phyloP scores from a whole-genome alignment of 2,797 vertebrate species.

The Gallinago stenura region DNA sequence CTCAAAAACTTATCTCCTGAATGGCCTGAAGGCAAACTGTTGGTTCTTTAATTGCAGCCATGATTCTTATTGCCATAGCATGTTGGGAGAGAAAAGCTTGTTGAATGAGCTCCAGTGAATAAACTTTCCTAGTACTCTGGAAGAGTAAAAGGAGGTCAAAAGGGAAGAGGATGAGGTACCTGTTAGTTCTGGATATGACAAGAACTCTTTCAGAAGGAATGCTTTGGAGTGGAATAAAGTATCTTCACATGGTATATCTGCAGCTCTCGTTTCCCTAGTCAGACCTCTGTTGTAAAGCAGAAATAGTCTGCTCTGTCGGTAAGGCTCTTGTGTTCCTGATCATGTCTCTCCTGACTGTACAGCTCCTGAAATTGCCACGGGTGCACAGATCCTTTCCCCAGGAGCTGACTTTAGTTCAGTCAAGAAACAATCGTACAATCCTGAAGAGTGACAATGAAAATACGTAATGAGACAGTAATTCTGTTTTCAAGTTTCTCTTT shows the following conservation, averaged over 20 bases:
- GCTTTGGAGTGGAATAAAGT: background rate
- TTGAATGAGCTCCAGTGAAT: background rate
- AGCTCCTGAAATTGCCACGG: background rate
- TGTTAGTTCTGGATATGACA: background rate
- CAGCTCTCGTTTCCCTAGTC: background rate
- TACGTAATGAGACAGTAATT: background rate
- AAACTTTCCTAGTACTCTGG: background rate
- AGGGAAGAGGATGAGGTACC: background rate
- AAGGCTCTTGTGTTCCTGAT: background rate
- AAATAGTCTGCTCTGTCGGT: background rate
- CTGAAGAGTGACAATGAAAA: background rate
- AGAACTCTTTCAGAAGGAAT: background rate
- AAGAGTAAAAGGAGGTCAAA: background rate
- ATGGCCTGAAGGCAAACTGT: background rate
- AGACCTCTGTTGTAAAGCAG: background rate
- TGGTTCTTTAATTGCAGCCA: background rate
- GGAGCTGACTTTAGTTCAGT: background rate
- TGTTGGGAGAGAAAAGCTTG: background rate
- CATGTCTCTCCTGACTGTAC: background rate
- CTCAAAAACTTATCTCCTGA: background rate
- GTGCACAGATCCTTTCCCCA: background rate
- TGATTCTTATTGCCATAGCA: background rate
- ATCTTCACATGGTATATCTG: background rate
- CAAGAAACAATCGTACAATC: no score
- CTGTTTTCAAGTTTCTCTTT: background rate